phyloP scores from a whole-genome alignment of 2,113 vertebrate species.

The Myotis brandtii region DNA sequence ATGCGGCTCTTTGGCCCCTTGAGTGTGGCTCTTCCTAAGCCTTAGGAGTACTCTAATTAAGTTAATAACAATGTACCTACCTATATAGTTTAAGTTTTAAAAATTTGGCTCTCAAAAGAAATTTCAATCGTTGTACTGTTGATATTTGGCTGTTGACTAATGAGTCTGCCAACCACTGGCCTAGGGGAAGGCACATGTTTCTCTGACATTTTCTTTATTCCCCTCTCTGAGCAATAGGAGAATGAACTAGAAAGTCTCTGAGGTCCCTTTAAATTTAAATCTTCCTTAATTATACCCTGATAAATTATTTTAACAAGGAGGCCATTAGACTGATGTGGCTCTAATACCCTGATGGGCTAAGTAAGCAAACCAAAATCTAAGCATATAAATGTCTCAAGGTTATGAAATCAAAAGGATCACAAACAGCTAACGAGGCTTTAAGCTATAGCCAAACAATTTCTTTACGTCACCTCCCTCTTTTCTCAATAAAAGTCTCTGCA shows the following conservation, averaged over 20 bases:
- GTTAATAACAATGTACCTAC: too few relatives aligned
- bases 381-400: not conserved
- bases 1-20: too few relatives aligned
- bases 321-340: not conserved
- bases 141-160: too few relatives aligned
- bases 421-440: not conserved
- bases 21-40: too few relatives aligned
- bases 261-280: not conserved
- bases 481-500: not conserved
- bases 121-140: too few relatives aligned
- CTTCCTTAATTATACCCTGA: not conserved
- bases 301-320: not conserved
- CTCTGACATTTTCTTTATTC: not conserved
- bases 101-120: too few relatives aligned
- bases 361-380: not conserved
- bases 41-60: too few relatives aligned
- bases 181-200: not conserved
- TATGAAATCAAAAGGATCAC: not conserved
- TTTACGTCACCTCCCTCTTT: not conserved
- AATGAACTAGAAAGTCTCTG: not conserved
- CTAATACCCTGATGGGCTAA: not conserved
- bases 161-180: too few relatives aligned
- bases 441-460: not conserved
- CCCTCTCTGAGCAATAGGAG: not conserved
- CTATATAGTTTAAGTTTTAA: too few relatives aligned